These are phyloP conservation scores for Aplodontia rufa DNA, from an alignment of 2,113 vertebrate species.

Conservation along the genomic window DNA sequence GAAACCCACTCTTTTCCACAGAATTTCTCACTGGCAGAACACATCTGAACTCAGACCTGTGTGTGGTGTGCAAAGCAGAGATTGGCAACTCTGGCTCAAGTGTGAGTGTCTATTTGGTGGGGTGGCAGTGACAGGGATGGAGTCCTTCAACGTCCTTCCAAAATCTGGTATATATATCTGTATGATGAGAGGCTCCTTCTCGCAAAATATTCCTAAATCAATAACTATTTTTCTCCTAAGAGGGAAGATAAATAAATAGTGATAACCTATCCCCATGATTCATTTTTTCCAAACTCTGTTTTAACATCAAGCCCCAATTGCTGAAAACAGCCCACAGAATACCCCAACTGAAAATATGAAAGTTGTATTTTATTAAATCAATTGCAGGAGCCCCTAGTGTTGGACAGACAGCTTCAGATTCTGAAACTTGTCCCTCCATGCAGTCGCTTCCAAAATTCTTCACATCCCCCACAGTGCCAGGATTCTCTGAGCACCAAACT, in stretches of 20 bases:
- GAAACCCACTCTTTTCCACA: background rate
- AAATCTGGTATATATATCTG: background rate
- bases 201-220: background rate
- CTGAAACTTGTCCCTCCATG: background rate
- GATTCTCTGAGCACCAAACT: background rate
- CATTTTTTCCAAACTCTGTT: background rate
- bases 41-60: background rate
- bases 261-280: background rate
- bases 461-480: background rate
- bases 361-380: background rate
- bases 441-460: background rate
- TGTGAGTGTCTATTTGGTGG: background rate
- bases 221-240: background rate
- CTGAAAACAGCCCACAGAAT: background rate
- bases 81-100: fast-evolving
- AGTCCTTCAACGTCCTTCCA: background rate
- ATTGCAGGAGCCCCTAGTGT: background rate
- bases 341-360: background rate
- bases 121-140: background rate
- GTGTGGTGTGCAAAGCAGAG: background rate
- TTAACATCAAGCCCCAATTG: background rate
- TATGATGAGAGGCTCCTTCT: background rate
- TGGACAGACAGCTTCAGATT: background rate
- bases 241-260: background rate
- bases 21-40: background rate